Percentiles rank a stretch among this genome's conserved stretches.
phyloP scores from a whole-genome alignment of 2,888 invertebrate genomes.

The Dicranocentrus wangi region DNA sequence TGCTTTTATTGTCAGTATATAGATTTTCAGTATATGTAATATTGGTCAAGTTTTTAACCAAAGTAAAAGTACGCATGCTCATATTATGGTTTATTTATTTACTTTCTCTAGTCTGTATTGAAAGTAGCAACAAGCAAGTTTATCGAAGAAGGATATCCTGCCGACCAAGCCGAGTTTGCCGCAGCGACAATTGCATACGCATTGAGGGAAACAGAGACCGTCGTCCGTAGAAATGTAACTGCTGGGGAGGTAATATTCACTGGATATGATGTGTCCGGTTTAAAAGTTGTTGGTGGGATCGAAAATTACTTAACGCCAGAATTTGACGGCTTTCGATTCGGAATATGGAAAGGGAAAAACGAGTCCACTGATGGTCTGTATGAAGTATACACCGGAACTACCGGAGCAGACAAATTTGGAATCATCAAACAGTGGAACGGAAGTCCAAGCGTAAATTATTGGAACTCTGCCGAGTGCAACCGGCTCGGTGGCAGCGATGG shows the following conservation, averaged over 20 bases:
- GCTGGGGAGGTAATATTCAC: slow-evolving; percentile 44
- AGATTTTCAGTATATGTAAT: too few species aligned
- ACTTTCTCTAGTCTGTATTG: background rate
- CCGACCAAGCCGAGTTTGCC: too few species aligned
- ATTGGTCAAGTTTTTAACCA: too few species aligned
- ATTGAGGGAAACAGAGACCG: background rate
- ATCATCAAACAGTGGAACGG: slow-evolving; percentile 58
- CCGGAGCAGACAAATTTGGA: slow-evolving; percentile 50
- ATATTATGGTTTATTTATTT: background rate
- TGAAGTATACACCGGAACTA: slow-evolving; percentile 63
- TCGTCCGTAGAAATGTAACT: slow-evolving; percentile 25
- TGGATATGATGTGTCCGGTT: slow-evolving; percentile 7
- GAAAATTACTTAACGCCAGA: background rate
- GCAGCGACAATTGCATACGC: too few species aligned
- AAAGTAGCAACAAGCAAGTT: background rate
- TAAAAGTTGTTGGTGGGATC: background rate
- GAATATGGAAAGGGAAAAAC: slow-evolving; percentile 60
- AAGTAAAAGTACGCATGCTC: too few species aligned
- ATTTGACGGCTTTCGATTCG: slow-evolving; percentile 33
- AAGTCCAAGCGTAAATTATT: background rate
- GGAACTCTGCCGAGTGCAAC: slow-evolving; percentile 28
- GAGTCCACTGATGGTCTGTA: slow-evolving; percentile 61
- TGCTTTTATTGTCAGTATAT: slow-evolving; percentile 37
- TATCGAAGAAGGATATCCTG: too few species aligned
- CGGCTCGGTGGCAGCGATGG: slow-evolving; percentile 36